Conservation (phyloP, 2,888 invertebrate genomes). For the Cinara cedri region DNA sequence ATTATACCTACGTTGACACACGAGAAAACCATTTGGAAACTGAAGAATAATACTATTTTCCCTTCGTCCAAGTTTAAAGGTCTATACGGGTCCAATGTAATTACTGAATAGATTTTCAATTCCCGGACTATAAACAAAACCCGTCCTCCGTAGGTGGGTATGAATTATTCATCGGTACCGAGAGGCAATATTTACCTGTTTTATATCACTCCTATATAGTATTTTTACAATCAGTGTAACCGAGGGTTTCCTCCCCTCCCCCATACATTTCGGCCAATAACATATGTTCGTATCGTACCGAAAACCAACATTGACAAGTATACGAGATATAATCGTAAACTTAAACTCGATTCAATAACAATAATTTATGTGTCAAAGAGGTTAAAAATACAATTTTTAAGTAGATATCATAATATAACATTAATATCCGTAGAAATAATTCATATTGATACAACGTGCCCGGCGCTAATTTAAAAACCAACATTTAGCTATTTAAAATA, state of each 20-base stretch:
- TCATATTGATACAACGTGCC: too few species aligned
- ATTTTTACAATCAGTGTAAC: slow-evolving; percentile 36
- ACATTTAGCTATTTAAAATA: too few species aligned
- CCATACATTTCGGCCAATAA: not conserved
- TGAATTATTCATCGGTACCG: slow-evolving; percentile 48
- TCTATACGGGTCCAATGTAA: slow-evolving; percentile 36
- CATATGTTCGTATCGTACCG: slow-evolving; percentile 27
- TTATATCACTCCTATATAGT: not conserved
- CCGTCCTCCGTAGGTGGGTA: not conserved
- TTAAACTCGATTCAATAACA: too few species aligned
- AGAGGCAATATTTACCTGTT: slow-evolving; percentile 43
- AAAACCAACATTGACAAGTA: too few species aligned
- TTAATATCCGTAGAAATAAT: too few species aligned
- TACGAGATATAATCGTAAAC: too few species aligned
- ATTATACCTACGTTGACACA: slow-evolving; percentile 30
- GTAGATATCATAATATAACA: too few species aligned
- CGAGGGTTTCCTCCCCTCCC: not conserved
- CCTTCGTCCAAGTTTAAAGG: slow-evolving; percentile 25
- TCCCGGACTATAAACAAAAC: slow-evolving; percentile 43
- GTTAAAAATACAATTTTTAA: too few species aligned
- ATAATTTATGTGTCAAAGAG: too few species aligned
- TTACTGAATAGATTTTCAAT: slow-evolving; percentile 51
- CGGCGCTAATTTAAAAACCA: too few species aligned
- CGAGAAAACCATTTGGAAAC: slow-evolving; percentile 13
- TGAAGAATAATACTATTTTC: slow-evolving; percentile 33